These are phyloP conservation scores for Mongoloraphidia duomilia DNA, from an alignment of 2,888 invertebrate species.

Conservation along the genomic window DNA sequence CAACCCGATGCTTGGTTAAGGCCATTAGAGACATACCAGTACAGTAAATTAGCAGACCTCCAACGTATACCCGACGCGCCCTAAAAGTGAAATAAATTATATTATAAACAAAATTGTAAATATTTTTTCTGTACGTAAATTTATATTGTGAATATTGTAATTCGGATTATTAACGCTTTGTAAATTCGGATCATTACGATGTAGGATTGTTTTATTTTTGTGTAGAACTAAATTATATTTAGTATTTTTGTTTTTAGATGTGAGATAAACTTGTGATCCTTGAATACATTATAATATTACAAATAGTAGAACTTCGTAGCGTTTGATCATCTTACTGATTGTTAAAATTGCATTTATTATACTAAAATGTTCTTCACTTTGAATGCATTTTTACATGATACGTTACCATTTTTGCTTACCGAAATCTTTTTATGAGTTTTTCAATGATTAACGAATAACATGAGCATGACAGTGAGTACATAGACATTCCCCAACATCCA, in stretches of 20 bases:
- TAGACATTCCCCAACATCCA: slow-evolving; percentile 94
- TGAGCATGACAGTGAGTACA: slow-evolving; percentile 88
- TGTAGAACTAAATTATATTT: no score
- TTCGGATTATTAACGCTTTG: slow-evolving; percentile 1
- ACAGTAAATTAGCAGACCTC: slow-evolving; percentile 77
- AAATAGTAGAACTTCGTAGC: no score
- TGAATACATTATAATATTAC: no score
- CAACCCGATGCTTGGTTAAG: slow-evolving; percentile 54
- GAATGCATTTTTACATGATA: not conserved
- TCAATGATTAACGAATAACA: slow-evolving; percentile 84
- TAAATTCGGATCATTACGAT: no score
- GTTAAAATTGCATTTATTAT: no score
- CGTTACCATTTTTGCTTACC: slow-evolving; percentile 31
- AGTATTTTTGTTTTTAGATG: no score
- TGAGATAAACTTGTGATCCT: no score
- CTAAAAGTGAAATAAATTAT: slow-evolving; percentile 39
- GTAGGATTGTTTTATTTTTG: no score
- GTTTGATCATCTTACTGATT: no score
- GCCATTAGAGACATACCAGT: slow-evolving; percentile 82
- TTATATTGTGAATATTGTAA: slow-evolving; percentile 1
- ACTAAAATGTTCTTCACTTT: no score
- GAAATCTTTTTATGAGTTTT: slow-evolving; percentile 58
- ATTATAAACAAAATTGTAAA: slow-evolving; percentile 22
- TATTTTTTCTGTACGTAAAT: slow-evolving; percentile 21
- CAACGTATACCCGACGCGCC: slow-evolving; percentile 75